Conservation (phyloP, 2,888 invertebrate genomes). For the Spialia ferax region DNA sequence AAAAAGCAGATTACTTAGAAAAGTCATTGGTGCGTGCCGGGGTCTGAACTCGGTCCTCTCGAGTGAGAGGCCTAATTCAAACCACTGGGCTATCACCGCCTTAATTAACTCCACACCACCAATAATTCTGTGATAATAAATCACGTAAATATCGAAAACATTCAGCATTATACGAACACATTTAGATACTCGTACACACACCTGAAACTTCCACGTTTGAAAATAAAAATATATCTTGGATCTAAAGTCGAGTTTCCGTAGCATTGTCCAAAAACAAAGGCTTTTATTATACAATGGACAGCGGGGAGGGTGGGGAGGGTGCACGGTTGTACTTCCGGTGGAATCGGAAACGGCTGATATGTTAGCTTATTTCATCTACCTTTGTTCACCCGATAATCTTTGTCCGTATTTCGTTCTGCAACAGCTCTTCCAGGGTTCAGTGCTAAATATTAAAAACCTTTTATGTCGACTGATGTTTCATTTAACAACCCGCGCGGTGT, state of each 20-base stretch:
- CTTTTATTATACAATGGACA: conserved; percentile 23
- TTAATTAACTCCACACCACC: no score
- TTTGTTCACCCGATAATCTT: conserved; percentile 33
- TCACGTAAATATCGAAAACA: no score
- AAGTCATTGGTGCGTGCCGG: no score
- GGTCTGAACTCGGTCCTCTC: no score
- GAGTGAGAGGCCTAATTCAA: no score
- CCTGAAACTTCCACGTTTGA: background rate
- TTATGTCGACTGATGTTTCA: background rate
- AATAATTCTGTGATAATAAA: no score
- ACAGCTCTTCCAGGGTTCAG: background rate
- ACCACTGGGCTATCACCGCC: no score
- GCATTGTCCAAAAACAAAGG: conserved; percentile 29
- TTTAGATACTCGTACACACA: no score
- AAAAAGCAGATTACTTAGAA: no score
- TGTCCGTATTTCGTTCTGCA: background rate
- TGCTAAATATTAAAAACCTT: background rate
- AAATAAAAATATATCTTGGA: conserved; percentile 10
- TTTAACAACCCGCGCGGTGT: no score
- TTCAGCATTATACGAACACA: no score
- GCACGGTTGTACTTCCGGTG: conserved; percentile 15
- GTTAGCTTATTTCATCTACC: conserved; percentile 30
- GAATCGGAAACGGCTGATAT: conserved; percentile 33
- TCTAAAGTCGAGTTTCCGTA: conserved; percentile 29
- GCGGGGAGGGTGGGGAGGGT: background rate